Evolutionary conservation across 2,888 invertebrate species (phyloP).

Genomic region (Hartigia nigra): DNA sequence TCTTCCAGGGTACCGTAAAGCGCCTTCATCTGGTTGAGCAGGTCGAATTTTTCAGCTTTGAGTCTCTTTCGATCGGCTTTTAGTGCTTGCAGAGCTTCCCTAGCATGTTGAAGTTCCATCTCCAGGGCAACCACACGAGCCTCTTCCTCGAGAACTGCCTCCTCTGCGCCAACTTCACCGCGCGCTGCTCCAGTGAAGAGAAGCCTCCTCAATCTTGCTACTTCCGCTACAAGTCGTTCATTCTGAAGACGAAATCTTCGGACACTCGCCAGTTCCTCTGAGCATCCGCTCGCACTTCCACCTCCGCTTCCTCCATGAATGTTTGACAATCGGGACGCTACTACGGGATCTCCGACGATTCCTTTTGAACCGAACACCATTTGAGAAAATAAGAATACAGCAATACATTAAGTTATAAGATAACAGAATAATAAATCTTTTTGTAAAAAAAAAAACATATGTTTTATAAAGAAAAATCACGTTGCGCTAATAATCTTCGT

Average conservation of each 20-base stretch:
- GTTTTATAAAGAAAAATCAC: neutral
- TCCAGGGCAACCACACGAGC: slow-evolving; percentile 72
- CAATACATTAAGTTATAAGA: neutral
- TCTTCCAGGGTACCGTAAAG: slow-evolving; percentile 93
- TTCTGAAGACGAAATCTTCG: slow-evolving; percentile 79
- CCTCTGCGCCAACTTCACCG: slow-evolving; percentile 71
- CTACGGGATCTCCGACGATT: slow-evolving; percentile 55
- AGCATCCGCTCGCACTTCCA: slow-evolving; percentile 62
- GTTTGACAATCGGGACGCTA: slow-evolving; percentile 59
- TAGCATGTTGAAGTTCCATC: slow-evolving; percentile 80
- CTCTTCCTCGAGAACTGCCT: slow-evolving; percentile 67
- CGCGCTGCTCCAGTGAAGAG: slow-evolving; percentile 74
- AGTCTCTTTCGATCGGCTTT: slow-evolving; percentile 91
- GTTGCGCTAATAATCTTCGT: neutral
- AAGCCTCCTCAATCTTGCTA: slow-evolving; percentile 76
- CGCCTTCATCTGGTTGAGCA: slow-evolving; percentile 94
- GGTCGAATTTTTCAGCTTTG: slow-evolving; percentile 93
- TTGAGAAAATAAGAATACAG: neutral
- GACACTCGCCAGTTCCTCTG: slow-evolving; percentile 71
- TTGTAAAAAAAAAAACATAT: neutral
- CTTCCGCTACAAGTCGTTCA: slow-evolving; percentile 79
- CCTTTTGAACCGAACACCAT: slow-evolving; percentile 15
- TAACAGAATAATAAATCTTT: neutral
- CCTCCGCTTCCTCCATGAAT: slow-evolving; percentile 48
- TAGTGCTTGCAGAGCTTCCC: slow-evolving; percentile 84